These are phyloP conservation scores for Peromyscus polionotus DNA, from an alignment of 2,113 vertebrate genomes.

Conservation along the genomic window DNA sequence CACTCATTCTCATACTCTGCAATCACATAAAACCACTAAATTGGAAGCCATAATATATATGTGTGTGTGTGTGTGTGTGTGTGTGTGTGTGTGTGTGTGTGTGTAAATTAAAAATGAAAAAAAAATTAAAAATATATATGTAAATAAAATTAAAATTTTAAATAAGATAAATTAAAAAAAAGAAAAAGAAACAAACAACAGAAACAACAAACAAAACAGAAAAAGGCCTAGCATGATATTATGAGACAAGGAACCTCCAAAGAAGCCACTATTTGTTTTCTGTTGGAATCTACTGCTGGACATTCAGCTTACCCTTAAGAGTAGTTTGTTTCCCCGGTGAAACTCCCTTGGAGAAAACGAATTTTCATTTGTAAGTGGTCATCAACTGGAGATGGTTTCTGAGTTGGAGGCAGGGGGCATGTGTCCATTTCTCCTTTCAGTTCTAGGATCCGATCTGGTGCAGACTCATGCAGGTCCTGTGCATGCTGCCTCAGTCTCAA, in stretches of 20 bases:
- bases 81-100: too few species aligned
- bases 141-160: not conserved
- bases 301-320: not conserved
- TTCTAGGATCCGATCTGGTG: not conserved
- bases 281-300: not conserved
- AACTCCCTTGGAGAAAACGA: too few species aligned
- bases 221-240: not conserved
- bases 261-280: not conserved
- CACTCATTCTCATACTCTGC: not conserved
- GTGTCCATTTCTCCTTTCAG: not conserved
- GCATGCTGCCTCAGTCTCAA: not conserved
- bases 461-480: not conserved
- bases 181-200: not conserved
- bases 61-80: too few species aligned
- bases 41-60: not conserved
- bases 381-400: not conserved
- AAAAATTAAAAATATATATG: not conserved
- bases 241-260: not conserved
- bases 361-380: not conserved
- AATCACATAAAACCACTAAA: not conserved
- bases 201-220: not conserved
- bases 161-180: not conserved
- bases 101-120: too few species aligned
- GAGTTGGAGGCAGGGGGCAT: not conserved
- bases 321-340: not conserved